These are phyloP conservation scores for Caenorhabditis brenneri DNA, from an alignment of 1,140 invertebrate species.

Conservation along the genomic window DNA sequence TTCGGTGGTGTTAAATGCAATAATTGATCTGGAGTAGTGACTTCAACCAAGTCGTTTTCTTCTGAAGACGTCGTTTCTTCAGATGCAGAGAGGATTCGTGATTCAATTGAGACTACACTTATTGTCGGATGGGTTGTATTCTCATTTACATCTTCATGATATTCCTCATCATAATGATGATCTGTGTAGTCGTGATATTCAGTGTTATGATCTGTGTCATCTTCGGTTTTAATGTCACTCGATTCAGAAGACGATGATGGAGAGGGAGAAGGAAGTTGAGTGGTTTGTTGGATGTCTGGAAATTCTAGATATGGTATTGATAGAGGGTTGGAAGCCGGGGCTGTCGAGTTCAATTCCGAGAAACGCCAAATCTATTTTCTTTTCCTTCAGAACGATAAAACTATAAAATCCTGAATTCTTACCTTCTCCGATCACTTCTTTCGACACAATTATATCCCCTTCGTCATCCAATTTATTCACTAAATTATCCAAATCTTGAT, in stretches of 20 bases:
- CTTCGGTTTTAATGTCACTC: neutral
- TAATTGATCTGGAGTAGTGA: slow-evolving; percentile 7
- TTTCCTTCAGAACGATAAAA: neutral
- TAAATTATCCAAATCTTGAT: slow-evolving; percentile 4
- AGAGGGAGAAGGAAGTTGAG: neutral
- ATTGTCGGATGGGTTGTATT: slow-evolving; percentile 22
- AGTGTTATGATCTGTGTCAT: no score
- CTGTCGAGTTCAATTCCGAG: no score
- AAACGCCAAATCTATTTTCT: no score
- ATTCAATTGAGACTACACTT: slow-evolving; percentile 7
- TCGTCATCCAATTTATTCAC: neutral
- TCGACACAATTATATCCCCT: no score
- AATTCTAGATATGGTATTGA: no score
- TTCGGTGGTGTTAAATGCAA: neutral
- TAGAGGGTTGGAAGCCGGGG: no score
- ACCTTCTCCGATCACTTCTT: no score
- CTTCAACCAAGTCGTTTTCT: neutral
- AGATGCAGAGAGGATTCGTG: neutral
- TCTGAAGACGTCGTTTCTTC: neutral
- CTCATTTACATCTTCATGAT: neutral
- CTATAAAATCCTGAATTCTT: no score
- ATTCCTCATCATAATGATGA: slow-evolving; percentile 27
- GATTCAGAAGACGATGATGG: neutral
- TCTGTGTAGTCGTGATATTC: slow-evolving; percentile 24
- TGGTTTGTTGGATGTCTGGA: no score